Conservation (phyloP, 2,797 vertebrate species). For the Lepus oiostolus region DNA sequence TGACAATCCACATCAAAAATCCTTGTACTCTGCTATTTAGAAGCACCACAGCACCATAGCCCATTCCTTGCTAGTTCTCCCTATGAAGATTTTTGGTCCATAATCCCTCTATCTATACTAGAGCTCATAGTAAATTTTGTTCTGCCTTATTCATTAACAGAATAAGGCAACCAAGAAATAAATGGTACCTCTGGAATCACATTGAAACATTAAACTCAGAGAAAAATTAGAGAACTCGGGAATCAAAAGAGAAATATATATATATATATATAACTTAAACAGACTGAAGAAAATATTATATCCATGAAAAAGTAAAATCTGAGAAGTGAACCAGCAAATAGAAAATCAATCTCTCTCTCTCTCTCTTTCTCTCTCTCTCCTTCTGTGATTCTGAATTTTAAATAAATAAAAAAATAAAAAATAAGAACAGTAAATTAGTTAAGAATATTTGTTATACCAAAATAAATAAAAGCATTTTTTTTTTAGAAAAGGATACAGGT, state of each 20-base stretch:
- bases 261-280: too few relatives aligned
- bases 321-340: not conserved
- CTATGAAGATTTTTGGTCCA: not conserved
- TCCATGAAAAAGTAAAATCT: not conserved
- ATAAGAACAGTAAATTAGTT: conserved; percentile 5
- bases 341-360: not conserved
- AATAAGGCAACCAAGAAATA: not conserved
- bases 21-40: not conserved
- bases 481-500: not conserved
- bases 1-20: not conserved
- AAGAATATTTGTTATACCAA: not conserved
- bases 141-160: not conserved
- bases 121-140: not conserved
- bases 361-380: too few relatives aligned
- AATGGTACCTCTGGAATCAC: not conserved
- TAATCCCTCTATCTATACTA: not conserved
- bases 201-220: not conserved
- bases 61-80: not conserved
- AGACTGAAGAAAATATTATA: not conserved
- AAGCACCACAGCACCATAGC: not conserved
- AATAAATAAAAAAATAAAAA: not conserved
- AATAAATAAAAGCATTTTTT: not conserved
- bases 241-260: not conserved
- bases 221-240: conserved; percentile 27
- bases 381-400: too few relatives aligned